Conservation (phyloP, 2,113 vertebrate species). For the Picathartes gymnocephalus region DNA sequence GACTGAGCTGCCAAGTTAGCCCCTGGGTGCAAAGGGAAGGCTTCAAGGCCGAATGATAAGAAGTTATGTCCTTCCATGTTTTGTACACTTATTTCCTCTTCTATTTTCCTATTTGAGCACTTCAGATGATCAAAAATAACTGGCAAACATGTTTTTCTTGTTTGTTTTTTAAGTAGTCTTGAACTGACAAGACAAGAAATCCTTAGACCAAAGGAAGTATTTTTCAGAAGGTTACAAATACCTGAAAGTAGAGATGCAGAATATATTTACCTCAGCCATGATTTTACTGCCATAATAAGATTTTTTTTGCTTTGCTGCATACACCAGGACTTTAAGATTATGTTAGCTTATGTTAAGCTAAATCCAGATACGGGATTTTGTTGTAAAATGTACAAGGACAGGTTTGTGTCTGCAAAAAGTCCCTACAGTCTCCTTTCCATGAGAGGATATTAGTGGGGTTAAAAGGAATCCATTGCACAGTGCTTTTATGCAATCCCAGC, state of each 20-base stretch:
- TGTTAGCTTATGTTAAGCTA: constrained; percentile 20
- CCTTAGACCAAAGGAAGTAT: background rate
- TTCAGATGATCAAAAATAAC: background rate
- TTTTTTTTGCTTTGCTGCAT: constrained; percentile 19
- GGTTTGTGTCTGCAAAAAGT: constrained; percentile 19
- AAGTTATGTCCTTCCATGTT: background rate
- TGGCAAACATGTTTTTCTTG: background rate
- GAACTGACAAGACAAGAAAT: background rate
- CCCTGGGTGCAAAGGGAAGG: background rate
- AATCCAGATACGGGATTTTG: background rate
- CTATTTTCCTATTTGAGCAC: background rate
- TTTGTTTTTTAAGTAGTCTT: background rate
- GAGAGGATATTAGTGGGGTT: background rate
- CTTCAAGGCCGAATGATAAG: background rate
- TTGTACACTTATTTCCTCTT: background rate
- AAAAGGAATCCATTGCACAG: background rate
- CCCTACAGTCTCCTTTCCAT: background rate
- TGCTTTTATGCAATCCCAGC: background rate
- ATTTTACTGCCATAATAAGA: constrained; percentile 33
- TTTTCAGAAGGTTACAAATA: constrained; percentile 1
- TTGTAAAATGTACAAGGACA: constrained; percentile 42
- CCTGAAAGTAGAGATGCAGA: background rate
- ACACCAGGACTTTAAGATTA: constrained; percentile 46
- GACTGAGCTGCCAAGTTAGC: background rate
- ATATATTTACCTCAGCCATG: constrained; percentile 11